Base-by-base conservation (phyloP, 2,797 vertebrate genomes). In the Notolabrus celidotus region DNA sequence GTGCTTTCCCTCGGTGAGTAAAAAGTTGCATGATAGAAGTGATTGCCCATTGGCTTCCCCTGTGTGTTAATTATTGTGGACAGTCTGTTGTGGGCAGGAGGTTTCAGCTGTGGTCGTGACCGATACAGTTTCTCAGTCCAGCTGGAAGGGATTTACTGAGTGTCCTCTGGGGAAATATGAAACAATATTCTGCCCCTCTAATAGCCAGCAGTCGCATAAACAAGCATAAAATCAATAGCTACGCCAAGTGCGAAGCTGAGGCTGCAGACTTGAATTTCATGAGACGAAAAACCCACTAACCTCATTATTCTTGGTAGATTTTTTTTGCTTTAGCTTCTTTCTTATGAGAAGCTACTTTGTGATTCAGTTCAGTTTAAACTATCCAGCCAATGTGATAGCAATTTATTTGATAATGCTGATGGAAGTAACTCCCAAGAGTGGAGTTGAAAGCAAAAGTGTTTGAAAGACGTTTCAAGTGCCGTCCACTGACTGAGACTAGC, bases 11-110 rank as follows among this genome's bases (percentile, higher is more conserved):
- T 58, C 12, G 46, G 69, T 1, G 2, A 73, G 36, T 56, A 53
- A 79, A 79, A 50, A 57, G 54, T 71, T 39, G 52, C 8, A 65
- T 73, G 67, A 74, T 69, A 77, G 59, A 51, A 77, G 61, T 41
- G 46, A 55, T 68, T 76, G 74, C 74, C 81, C 62, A 50, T n/a
- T 51, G 66, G 58, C 56, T 63, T 84, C 83, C 86, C 91, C 66
- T 70, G 91, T 86, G 89, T 84, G 80, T 86, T 93, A 84, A 90
- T 93, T 93, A 90, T 57, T 73, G 83, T 45, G 63, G 79, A 76
- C 81, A 86, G 79, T 87, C 84, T 87, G 88, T 77, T 79, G 72
- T 73, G 82, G 86, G 75, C 75, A 67, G 67, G 66, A 79, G 78
- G 79, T 77, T 87, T 63, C 68, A 74, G 71, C 68, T 42, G 61